Evolutionary conservation across 2,113 vertebrate genomes (phyloP), one percentile per base, ranked within the genome.

Genomic region (Cynocephalus volans): DNA sequence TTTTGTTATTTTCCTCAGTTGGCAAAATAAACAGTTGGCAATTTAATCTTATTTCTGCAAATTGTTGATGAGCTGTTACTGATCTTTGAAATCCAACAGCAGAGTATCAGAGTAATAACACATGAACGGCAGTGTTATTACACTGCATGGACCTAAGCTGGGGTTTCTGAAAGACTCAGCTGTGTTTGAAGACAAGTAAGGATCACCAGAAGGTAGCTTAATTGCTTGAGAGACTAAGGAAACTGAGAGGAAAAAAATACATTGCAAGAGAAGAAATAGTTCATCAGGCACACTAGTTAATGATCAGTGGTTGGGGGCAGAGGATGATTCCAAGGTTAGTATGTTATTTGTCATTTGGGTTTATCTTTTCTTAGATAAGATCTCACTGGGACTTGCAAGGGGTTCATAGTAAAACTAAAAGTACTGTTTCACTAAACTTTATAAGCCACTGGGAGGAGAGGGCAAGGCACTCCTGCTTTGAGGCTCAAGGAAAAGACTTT

Each of bases 1-100:
- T 96, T 73, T 41, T 45, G 14, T 45, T 90, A 24, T 86, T 96
- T 96, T 96, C 28, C 88, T 96, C 88, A 72, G n/a, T 48, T 97
- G 69, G 69, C 58, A 96, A 96, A 92, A 95, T 77, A 90, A 92
- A 92, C 58, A 88, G 67, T 65, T 83, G 88, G 33, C 52, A 45
- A 92, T 62, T 90, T 52, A 36, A 7, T 90, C 41, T 92, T 54
- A 75, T 81, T 89, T 96, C 69, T 64, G 15, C 60, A 95, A 79
- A 92, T 80, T 86, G 33, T 76, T 91, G 79, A 82, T 96, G n/a
- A 97, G 92, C 4, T 77, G 33, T 90, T 76, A 73, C 52, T 90
- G 85, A 60, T 83, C 77, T 95, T 64, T 92, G 58, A 96, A 93
- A 95, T 56, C 26, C n/a, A 41, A 82, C 90, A 83, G 62, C 76